Evolutionary conservation across 2,113 vertebrate species (phyloP), one percentile per base, ranked within the genome.

Genomic region (Helogale parvula): DNA sequence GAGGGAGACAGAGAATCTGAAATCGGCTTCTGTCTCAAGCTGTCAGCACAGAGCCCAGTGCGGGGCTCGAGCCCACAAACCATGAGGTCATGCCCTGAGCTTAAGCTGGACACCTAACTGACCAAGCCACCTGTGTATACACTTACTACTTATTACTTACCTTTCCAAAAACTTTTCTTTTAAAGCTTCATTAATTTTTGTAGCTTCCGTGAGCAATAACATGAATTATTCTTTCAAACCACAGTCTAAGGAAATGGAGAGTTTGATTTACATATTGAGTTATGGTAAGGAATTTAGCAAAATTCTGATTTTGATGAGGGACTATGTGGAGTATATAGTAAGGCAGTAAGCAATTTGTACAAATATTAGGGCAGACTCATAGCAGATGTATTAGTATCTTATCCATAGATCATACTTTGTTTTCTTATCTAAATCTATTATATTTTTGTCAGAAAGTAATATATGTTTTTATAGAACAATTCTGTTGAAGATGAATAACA

Each of bases 241-340:
- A 38, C 31, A 84, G 4, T 60, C 21, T 89, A 21, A 89, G 25
- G 60, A 93, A 57, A 77, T 71, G 38, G 9, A 80, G 16, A 76
- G 3, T 60, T 84, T 96, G 77, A 77, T 33, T 88, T 79, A 80
- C 15, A 52, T 41, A 38, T 25, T 63, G 41, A 93, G 50, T 69
- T 93, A 72, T 21, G 14, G 9, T 87, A 54, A 86, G 33, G 11
- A 74, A 88, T 41, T 90, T 90, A 95, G 16, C 6, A 72, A 72
- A 84, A 95, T 2, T 47, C 52, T 86, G 35, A 50, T 90, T 97
- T 90, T 91, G 76, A 94, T 66, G n/a, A 69, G 23, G 6, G n/a
- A 21, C 9, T 25, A 52, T 84, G n/a, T 93, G 83, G 89, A 19
- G 15, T 71, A 52, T 35, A 90, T 2, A 69, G 27, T 65, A 92